Conservation (phyloP, 2,888 invertebrate species). For the Pimpla rufipes region DNA sequence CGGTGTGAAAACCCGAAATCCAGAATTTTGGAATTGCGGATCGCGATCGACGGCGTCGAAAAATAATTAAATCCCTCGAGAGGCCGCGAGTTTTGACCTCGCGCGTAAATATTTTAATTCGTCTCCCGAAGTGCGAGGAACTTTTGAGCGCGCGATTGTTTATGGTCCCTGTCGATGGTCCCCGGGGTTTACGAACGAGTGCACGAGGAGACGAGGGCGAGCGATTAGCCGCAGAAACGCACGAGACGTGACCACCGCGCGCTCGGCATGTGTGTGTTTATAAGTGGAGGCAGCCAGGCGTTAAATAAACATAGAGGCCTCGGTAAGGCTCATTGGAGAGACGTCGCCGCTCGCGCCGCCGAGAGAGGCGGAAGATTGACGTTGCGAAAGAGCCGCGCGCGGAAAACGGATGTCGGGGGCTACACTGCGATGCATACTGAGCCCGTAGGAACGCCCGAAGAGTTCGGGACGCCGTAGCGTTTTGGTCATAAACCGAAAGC, state of each 20-base stretch:
- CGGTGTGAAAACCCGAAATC: too few relatives aligned
- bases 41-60: too few relatives aligned
- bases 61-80: too few relatives aligned
- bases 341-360: not conserved
- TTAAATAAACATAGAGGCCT: constrained; percentile 25
- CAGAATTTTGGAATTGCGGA: too few relatives aligned
- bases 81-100: too few relatives aligned
- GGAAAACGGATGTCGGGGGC: constrained; percentile 15
- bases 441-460: not conserved
- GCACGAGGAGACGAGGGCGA: constrained; percentile 13
- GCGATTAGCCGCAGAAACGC: not conserved
- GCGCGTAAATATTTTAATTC: too few relatives aligned
- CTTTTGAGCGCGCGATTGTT: constrained; percentile 6
- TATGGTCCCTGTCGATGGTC: not conserved
- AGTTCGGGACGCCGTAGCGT: not conserved
- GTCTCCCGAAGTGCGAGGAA: not conserved
- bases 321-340: not conserved
- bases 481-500: not conserved
- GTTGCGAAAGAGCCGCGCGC: constrained; percentile 17
- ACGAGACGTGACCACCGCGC: constrained; percentile 25
- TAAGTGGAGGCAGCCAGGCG: constrained; percentile 25
- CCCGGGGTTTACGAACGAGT: constrained; percentile 6
- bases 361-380: constrained; percentile 18
- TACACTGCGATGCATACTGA: constrained; percentile 5
- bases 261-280: not conserved